Evolutionary conservation across 1,140 invertebrate species (phyloP).

Genomic region (Bombus turneri): DNA sequence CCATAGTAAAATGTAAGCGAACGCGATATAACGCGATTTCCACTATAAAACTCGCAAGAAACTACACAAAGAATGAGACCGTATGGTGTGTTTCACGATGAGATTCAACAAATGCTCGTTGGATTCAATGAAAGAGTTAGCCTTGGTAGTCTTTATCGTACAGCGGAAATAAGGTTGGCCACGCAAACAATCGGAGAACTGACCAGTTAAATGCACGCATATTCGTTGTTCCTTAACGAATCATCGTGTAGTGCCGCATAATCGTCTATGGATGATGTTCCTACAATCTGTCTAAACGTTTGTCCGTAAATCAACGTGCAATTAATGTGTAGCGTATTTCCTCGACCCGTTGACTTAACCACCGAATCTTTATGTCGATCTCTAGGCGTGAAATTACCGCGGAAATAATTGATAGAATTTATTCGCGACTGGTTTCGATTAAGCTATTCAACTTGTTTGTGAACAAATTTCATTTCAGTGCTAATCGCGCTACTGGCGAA

Average conservation of each 20-base stretch:
- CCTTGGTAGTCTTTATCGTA: slow-evolving; percentile 54
- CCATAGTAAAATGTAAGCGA: slow-evolving; percentile 13
- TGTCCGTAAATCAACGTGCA: not conserved
- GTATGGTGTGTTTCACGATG: slow-evolving; percentile 18
- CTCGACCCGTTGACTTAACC: not conserved
- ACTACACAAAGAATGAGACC: slow-evolving; percentile 4
- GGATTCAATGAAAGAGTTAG: slow-evolving; percentile 45
- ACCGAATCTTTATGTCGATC: not conserved
- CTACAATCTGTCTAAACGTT: not conserved
- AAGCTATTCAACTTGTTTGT: not conserved
- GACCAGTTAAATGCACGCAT: slow-evolving; percentile 11
- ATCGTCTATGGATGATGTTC: slow-evolving; percentile 40
- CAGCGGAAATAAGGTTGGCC: slow-evolving; percentile 62
- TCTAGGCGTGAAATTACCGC: not conserved
- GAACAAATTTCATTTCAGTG: not conserved
- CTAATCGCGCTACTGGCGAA: not conserved
- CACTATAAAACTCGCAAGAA: slow-evolving; percentile 26
- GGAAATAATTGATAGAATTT: slow-evolving; percentile 24
- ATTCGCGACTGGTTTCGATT: not conserved
- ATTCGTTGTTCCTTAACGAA: slow-evolving; percentile 38
- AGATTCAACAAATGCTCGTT: slow-evolving; percentile 38
- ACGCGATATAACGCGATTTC: not conserved
- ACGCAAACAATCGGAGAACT: slow-evolving; percentile 42
- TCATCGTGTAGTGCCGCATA: not conserved
- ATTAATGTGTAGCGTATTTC: slow-evolving; percentile 9